A percentile compares a stretch with the other conserved stretches of the same genome.
These are phyloP conservation scores for Tetheella fluctuosa DNA, from an alignment of 2,888 invertebrate genomes.

Conservation along the genomic window DNA sequence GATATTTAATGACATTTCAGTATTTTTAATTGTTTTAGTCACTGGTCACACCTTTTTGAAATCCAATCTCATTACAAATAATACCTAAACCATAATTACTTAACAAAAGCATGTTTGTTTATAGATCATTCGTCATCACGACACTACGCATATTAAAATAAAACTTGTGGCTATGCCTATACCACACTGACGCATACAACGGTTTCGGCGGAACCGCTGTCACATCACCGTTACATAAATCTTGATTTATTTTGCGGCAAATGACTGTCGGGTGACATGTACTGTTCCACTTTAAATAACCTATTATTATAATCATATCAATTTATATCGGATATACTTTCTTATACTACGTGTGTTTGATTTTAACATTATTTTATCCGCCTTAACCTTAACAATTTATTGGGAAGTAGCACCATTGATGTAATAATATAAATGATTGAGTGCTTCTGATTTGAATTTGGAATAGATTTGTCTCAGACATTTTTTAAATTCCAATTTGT, in stretches of 20 bases:
- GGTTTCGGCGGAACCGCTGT: neutral
- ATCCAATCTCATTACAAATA: neutral
- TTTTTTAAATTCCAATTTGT: too few species aligned
- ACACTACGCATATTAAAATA: constrained; percentile 5
- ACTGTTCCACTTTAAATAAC: neutral
- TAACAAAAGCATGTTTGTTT: constrained; percentile 7
- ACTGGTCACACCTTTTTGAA: neutral
- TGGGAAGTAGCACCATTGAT: too few species aligned
- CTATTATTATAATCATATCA: constrained; percentile 1
- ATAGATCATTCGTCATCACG: constrained; percentile 5
- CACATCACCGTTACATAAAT: constrained; percentile 2
- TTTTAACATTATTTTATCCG: neutral
- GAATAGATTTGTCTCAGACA: too few species aligned
- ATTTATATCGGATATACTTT: neutral
- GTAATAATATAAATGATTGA: too few species aligned
- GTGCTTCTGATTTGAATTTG: too few species aligned
- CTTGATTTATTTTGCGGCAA: neutral
- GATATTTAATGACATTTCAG: too few species aligned
- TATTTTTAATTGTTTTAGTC: too few species aligned
- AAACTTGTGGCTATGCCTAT: constrained; percentile 2
- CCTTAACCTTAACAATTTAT: neutral
- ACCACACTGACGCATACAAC: neutral
- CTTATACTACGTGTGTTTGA: neutral
- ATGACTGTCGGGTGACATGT: neutral
- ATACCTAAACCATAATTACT: constrained; percentile 7